A percentile compares a stretch with the other conserved stretches of the same genome.
phyloP scores from a whole-genome alignment of 2,797 vertebrate species.

The Pterois miles region DNA sequence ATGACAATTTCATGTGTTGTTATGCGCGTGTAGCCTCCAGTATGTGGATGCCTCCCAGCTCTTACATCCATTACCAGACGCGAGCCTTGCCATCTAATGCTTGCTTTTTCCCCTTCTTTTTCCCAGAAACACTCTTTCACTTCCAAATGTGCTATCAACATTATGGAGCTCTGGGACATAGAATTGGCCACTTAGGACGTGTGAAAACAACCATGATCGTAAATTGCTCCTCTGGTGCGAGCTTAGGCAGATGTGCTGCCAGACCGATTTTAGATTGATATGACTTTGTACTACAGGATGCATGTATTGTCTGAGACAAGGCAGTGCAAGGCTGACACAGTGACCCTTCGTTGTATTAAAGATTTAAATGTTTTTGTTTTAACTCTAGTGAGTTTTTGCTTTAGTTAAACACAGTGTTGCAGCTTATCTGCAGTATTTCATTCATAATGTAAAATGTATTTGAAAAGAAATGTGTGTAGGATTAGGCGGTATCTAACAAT shows the following conservation, averaged over 20 bases:
- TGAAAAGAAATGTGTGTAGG: too few species aligned
- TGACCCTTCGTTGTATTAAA: background rate
- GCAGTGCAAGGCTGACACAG: background rate
- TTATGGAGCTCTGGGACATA: conserved; percentile 49
- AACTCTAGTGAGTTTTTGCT: background rate
- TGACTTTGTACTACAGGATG: conserved; percentile 11
- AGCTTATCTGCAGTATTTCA: too few species aligned
- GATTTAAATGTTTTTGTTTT: background rate
- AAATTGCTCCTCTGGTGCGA: conserved; percentile 50
- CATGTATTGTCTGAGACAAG: background rate
- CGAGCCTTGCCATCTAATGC: conserved; percentile 7
- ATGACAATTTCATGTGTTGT: background rate
- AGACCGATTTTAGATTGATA: conserved; percentile 45
- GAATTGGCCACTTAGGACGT: conserved; percentile 66
- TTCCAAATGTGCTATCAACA: conserved; percentile 60
- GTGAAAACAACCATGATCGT: conserved; percentile 58
- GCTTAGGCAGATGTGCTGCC: conserved; percentile 58
- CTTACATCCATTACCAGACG: conserved; percentile 38
- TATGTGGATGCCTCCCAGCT: background rate
- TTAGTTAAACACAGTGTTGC: conserved; percentile 18
- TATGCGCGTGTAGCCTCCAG: background rate
- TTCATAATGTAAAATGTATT: too few species aligned
- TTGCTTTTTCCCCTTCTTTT: conserved; percentile 50
- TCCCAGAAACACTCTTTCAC: conserved; percentile 52
- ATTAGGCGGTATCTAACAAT: too few species aligned